Conservation (phyloP, 2,888 invertebrate genomes). For the Melipona beecheii region DNA sequence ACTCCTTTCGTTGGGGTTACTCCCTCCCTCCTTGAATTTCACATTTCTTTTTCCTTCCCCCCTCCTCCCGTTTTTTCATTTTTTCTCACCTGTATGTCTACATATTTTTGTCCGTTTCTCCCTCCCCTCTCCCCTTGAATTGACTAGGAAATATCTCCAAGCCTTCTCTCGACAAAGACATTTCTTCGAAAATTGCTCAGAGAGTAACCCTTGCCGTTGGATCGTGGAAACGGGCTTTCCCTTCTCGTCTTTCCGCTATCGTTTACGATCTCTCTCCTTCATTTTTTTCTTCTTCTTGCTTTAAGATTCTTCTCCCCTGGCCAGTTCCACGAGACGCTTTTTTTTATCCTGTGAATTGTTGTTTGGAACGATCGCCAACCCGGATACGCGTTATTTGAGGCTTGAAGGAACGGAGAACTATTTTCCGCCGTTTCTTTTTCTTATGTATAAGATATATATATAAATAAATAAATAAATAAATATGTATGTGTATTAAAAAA, state of each 20-base stretch:
- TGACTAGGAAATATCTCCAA: slow-evolving; percentile 50
- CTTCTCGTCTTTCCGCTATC: slow-evolving; percentile 2
- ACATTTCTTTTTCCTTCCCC: slow-evolving; percentile 31
- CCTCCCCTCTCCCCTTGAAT: slow-evolving; percentile 17
- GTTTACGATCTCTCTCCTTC: background rate
- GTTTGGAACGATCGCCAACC: slow-evolving; percentile 21
- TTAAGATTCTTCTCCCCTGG: background rate
- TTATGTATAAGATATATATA: slow-evolving; percentile 21
- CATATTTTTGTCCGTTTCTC: slow-evolving; percentile 30
- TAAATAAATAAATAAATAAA: background rate
- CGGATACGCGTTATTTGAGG: slow-evolving; percentile 34
- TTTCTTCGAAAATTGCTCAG: slow-evolving; percentile 63
- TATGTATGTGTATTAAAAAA: background rate
- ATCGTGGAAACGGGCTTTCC: slow-evolving; percentile 43
- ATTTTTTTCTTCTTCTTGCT: background rate
- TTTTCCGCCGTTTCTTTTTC: slow-evolving; percentile 26
- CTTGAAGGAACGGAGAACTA: slow-evolving; percentile 28
- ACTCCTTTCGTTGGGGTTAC: background rate
- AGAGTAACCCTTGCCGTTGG: slow-evolving; percentile 51
- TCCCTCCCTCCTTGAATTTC: slow-evolving; percentile 3
- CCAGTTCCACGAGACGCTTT: slow-evolving; percentile 17
- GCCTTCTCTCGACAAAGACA: slow-evolving; percentile 65
- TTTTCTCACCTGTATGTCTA: background rate
- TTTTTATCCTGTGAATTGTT: slow-evolving; percentile 31
- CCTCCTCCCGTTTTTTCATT: slow-evolving; percentile 23